These are phyloP conservation scores for Hedya salicella DNA, from an alignment of 2,888 invertebrate species.

Conservation along the genomic window DNA sequence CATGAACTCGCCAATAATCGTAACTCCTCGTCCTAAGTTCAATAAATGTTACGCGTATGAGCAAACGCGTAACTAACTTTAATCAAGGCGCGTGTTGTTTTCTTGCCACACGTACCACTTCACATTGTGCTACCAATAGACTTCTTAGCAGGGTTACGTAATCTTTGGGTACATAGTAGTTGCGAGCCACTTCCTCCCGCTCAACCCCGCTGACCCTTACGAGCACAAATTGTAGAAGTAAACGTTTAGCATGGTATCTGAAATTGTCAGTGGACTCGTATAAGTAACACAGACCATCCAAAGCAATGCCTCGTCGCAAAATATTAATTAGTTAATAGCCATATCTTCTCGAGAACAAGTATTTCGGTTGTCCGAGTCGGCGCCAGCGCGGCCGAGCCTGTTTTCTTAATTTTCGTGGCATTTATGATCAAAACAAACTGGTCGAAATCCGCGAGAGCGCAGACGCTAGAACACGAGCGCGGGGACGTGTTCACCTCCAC, in stretches of 20 bases:
- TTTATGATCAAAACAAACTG: constrained; percentile 7
- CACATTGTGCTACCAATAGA: background rate
- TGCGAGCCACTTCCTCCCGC: background rate
- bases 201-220: too few species aligned
- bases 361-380: too few species aligned
- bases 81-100: constrained; percentile 11
- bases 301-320: too few species aligned
- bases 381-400: too few species aligned
- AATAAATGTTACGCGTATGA: constrained; percentile 19
- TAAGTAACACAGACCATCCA: too few species aligned
- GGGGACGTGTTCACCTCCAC: background rate
- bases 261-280: too few species aligned
- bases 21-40: constrained; percentile 34
- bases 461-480: background rate
- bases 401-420: background rate
- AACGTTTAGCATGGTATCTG: too few species aligned
- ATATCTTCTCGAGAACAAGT: too few species aligned
- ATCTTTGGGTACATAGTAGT: background rate
- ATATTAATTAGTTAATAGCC: too few species aligned
- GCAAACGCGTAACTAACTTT: constrained; percentile 7
- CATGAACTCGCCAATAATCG: constrained; percentile 27
- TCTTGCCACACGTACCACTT: background rate
- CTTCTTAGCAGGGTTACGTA: background rate
- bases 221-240: too few species aligned
- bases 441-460: constrained; percentile 8